Percentiles rank a stretch among this genome's conserved stretches.
Conservation (phyloP, 2,113 vertebrate genomes). For the Rhinichthys klamathensis region DNA sequence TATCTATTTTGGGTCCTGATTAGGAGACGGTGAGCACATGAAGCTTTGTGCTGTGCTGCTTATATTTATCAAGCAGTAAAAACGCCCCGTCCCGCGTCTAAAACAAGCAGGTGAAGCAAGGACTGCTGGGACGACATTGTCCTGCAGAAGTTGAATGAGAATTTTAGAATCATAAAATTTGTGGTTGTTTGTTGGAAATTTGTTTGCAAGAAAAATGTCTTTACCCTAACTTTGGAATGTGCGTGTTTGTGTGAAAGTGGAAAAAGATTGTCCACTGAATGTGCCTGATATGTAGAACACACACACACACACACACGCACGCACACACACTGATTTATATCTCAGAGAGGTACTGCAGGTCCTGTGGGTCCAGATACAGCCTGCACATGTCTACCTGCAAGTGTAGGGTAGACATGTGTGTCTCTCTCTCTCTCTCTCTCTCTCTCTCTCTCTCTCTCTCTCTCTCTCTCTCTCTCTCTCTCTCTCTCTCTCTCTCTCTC, state of each 20-base stretch:
- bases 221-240: not conserved
- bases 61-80: not conserved
- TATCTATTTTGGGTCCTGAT: not conserved
- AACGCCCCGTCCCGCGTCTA: not conserved
- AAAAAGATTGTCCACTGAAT: not conserved
- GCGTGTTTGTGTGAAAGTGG: not conserved
- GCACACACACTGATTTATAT: slow-evolving; percentile 24
- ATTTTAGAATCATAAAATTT: not conserved
- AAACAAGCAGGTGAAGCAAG: not conserved
- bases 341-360: slow-evolving; percentile 42
- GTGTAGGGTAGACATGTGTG: no score
- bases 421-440: no score
- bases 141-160: not conserved
- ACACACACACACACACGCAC: not conserved
- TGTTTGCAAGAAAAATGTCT: not conserved
- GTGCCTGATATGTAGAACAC: not conserved
- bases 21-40: not conserved
- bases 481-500: no score
- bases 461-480: no score
- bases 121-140: not conserved
- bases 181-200: not conserved
- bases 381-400: slow-evolving; percentile 32
- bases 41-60: not conserved
- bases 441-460: no score
- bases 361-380: slow-evolving; percentile 18